Percentiles rank a stretch among this genome's conserved stretches.
Evolutionary conservation across 2,888 invertebrate species (phyloP).

Genomic region (Drosophila subquinaria): DNA sequence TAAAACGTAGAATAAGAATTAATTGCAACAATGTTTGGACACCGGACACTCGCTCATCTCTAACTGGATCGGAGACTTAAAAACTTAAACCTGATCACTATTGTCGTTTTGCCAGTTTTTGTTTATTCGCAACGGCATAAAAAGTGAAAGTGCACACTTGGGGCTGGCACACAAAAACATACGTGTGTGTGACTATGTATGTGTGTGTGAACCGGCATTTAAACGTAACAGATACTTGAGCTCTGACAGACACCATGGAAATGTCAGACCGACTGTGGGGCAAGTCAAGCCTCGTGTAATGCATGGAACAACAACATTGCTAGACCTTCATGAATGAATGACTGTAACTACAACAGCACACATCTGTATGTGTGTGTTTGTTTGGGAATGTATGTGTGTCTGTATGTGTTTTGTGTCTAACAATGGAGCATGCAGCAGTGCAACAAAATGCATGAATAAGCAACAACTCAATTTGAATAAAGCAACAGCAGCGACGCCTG

Average conservation of each 20-base stretch:
- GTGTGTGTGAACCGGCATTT: constrained; percentile 59
- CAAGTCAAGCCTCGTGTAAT: constrained; percentile 47
- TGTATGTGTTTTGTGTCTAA: constrained; percentile 50
- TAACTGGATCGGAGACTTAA: constrained; percentile 25
- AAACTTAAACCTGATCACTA: constrained; percentile 57
- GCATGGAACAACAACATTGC: constrained; percentile 24
- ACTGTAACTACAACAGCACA: constrained; percentile 35
- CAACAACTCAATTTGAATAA: constrained; percentile 78
- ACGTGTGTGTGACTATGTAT: constrained; percentile 23
- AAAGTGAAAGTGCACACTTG: constrained; percentile 80
- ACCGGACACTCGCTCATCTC: background rate
- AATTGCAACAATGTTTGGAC: background rate
- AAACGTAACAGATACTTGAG: constrained; percentile 75
- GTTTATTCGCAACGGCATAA: constrained; percentile 47
- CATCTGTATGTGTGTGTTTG: background rate
- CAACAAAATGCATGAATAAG: constrained; percentile 80
- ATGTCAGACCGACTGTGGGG: constrained; percentile 46
- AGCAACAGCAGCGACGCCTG: constrained; percentile 55
- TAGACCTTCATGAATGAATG: constrained; percentile 52
- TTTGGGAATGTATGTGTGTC: constrained; percentile 9
- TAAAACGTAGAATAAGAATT: background rate
- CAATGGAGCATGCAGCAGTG: constrained; percentile 65
- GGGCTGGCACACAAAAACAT: constrained; percentile 47
- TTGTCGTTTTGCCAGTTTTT: constrained; percentile 74
- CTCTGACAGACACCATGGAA: constrained; percentile 56